phyloP scores from a whole-genome alignment of 2,888 invertebrate genomes.

The Lacanobia wlatinum region DNA sequence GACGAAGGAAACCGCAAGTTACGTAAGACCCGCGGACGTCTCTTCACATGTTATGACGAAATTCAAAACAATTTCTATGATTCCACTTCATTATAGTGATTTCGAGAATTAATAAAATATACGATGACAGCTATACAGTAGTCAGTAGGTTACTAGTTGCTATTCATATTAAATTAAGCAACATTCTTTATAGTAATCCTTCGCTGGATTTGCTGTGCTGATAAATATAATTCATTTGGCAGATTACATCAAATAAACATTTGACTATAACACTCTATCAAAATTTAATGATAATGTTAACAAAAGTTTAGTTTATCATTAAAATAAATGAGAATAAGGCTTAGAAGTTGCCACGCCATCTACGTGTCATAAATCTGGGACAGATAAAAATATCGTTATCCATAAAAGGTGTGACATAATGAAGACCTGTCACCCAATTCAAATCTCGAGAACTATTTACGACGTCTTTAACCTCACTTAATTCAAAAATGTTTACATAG shows the following conservation, averaged over 20 bases:
- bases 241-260: slow-evolving; percentile 42
- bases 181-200: slow-evolving; percentile 39
- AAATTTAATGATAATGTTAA: slow-evolving; percentile 35
- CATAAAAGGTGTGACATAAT: slow-evolving; percentile 51
- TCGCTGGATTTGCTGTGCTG: slow-evolving; percentile 18
- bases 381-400: slow-evolving; percentile 50
- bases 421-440: slow-evolving; percentile 42
- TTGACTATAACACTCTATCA: slow-evolving; percentile 29
- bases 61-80: slow-evolving; percentile 68
- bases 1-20: slow-evolving; percentile 47
- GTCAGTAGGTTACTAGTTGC: slow-evolving; percentile 44
- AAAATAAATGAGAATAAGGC: slow-evolving; percentile 23
- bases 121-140: slow-evolving; percentile 44
- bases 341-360: slow-evolving; percentile 18
- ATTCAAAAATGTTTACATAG: slow-evolving; percentile 44
- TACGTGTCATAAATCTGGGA: slow-evolving; percentile 40
- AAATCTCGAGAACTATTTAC: slow-evolving; percentile 37
- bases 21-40: slow-evolving; percentile 52
- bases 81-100: slow-evolving; percentile 61
- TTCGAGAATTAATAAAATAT: slow-evolving; percentile 61
- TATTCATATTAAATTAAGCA: slow-evolving; percentile 37
- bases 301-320: slow-evolving; percentile 13
- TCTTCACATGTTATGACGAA: slow-evolving; percentile 66
- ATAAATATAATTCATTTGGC: slow-evolving; percentile 16
- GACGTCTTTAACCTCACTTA: slow-evolving; percentile 38